Evolutionary conservation across 1,140 invertebrate genomes (phyloP).

Genomic region (Drosophila truncata): DNA sequence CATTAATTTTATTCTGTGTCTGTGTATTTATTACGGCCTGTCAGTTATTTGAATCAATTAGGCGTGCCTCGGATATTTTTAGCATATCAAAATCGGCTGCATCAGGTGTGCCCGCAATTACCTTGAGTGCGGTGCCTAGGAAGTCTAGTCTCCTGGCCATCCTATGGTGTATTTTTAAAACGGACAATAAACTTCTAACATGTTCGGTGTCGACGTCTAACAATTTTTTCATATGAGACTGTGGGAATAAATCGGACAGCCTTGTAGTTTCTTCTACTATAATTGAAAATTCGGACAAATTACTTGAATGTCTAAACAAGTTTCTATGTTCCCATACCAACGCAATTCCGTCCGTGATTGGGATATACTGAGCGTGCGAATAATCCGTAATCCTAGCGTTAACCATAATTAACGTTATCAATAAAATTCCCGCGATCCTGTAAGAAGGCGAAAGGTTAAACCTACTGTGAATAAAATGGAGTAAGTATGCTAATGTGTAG

Average conservation of each 20-base stretch:
- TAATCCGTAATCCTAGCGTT: no score
- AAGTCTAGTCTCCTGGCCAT: neutral
- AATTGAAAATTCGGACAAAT: no score
- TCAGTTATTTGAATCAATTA: neutral
- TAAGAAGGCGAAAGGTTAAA: no score
- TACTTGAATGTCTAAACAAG: no score
- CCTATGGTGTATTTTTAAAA: neutral
- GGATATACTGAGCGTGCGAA: no score
- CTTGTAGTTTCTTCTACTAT: neutral
- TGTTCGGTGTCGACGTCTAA: neutral
- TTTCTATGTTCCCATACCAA: no score
- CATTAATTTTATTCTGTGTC: neutral
- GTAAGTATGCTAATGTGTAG: no score
- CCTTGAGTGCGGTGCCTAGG: neutral
- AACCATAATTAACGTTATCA: no score
- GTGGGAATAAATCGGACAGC: neutral
- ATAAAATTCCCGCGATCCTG: no score
- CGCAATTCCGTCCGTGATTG: no score
- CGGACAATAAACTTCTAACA: neutral
- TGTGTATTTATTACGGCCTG: neutral
- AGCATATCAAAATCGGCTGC: neutral
- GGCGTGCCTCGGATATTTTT: neutral
- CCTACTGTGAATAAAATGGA: no score
- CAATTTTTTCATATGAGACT: neutral
- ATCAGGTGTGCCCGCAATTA: neutral